phyloP scores from a whole-genome alignment of 2,797 vertebrate genomes.

The Protosalanx chinensis region DNA sequence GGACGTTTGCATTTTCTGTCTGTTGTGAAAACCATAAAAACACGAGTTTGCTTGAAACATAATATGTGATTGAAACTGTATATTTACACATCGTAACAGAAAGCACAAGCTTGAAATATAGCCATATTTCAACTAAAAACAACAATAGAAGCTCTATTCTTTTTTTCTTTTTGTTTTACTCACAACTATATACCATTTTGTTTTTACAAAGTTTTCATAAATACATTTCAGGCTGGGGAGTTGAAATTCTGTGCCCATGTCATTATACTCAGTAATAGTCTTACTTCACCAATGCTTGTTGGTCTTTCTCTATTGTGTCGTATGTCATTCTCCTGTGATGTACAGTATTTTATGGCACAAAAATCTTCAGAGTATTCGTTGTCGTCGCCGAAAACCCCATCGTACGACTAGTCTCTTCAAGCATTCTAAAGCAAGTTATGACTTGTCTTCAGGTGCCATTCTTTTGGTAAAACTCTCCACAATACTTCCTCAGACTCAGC shows the following conservation, averaged over 20 bases:
- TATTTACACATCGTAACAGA: constrained; percentile 86
- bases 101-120: constrained; percentile 79
- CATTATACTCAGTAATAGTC: constrained; percentile 56
- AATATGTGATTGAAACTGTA: constrained; percentile 68
- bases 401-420: constrained; percentile 48
- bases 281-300: constrained; percentile 52
- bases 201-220: constrained; percentile 87
- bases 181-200: constrained; percentile 80
- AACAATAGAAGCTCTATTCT: constrained; percentile 76
- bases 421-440: constrained; percentile 37
- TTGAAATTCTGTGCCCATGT: constrained; percentile 62
- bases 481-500: constrained; percentile 56
- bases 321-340: constrained; percentile 59
- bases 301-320: constrained; percentile 40
- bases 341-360: constrained; percentile 67
- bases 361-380: constrained; percentile 63
- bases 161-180: constrained; percentile 62
- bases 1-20: constrained; percentile 63
- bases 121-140: constrained; percentile 78
- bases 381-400: constrained; percentile 49
- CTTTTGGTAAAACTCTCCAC: constrained; percentile 62
- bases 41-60: constrained; percentile 52
- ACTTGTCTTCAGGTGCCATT: constrained; percentile 43
- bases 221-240: constrained; percentile 90
- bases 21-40: constrained; percentile 30